A percentile compares a stretch with the other conserved stretches of the same genome.
Conservation (phyloP, 2,113 vertebrate species). For the Gymnobelideus leadbeateri region DNA sequence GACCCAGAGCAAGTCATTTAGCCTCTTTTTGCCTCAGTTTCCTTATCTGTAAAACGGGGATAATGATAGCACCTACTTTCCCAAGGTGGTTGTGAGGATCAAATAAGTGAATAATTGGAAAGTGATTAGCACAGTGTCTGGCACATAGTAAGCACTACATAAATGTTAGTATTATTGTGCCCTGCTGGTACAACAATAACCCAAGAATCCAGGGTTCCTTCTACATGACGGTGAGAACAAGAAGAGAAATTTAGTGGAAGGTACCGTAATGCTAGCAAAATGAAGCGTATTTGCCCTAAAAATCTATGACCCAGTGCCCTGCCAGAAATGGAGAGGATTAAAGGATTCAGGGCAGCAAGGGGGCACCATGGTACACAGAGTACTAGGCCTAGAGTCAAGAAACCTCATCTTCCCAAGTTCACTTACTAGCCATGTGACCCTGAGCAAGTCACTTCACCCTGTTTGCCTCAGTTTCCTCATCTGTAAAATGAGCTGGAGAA, state of each 20-base stretch:
- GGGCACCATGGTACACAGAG: neutral
- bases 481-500: neutral
- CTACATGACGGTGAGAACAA: neutral
- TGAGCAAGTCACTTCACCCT: neutral
- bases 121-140: neutral
- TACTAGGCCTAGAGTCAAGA: neutral
- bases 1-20: no score
- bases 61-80: neutral
- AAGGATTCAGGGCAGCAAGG: neutral
- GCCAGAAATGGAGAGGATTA: neutral
- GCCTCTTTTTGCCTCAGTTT: no score
- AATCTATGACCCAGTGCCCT: neutral
- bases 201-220: neutral
- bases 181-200: no score
- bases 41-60: neutral
- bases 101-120: neutral
- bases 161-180: neutral
- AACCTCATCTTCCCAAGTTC: neutral
- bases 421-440: neutral
- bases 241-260: neutral
- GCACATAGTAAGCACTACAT: no score
- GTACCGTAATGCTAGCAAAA: neutral
- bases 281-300: neutral
- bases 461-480: neutral
- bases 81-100: neutral